Evolutionary conservation across 2,888 invertebrate genomes (phyloP), one percentile per base, ranked within the genome.

Genomic region (Dorcus parallelipipedus): DNA sequence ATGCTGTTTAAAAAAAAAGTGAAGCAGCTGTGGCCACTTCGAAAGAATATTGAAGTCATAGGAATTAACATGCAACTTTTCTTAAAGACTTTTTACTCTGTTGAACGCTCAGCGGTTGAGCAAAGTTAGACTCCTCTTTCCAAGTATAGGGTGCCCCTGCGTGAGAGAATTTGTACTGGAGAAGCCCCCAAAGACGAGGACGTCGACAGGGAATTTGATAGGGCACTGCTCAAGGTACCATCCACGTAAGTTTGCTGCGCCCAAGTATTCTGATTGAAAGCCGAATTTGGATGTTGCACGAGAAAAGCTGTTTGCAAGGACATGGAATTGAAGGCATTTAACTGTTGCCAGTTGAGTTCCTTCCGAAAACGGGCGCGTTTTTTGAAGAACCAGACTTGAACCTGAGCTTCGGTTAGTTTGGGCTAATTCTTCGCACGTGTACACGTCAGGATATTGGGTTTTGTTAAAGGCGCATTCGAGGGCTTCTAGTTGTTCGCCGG

Each of bases 301-400:
- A 78, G 78, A 59, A 79, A 78, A 2, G 78, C 76, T 6, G 71
- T 68, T 65, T 77, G 78, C 41, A 79, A 62, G 10, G 88, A 86
- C 88, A 89, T 89, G 2, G 88, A 85, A 72, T 89, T 90, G 77
- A 91, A 92, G 33, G 90, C 88, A 72, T 90, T 89, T 60, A 91
- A 76, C 74, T 92, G 92, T 73, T 92, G 92, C 2, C 91, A 91
- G 78, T 91, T 93, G 48, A 95, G 80, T 78, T 89, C 88, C 72
- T 91, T 91, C 56, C 91, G 80, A 69, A 88, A 82, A 47, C 90
- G 78, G 0, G 91, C 91, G 50, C 90, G 78, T 45, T 90, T 78
- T 75, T 91, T 91, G 67, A 89, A 89, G 78, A 89, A 89, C 89
- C 89, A 89, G 41, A 78, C 78, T 67, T 81, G 81, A 7, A 79